Base-by-base conservation (phyloP, 2,797 vertebrate genomes). In the Acipenser ruthenus region DNA sequence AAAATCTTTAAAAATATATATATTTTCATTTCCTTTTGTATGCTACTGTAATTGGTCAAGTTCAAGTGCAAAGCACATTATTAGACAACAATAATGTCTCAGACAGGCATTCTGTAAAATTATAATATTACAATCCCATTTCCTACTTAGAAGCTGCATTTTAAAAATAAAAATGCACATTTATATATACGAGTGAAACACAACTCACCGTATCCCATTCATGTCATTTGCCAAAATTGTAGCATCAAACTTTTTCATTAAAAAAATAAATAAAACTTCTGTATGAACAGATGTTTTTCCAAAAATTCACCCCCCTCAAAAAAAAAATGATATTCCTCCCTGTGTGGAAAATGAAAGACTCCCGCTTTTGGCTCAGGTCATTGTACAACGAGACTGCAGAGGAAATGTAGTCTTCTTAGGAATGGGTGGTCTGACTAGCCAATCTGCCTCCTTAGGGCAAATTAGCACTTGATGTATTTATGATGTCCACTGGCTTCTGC, bases 311-410 rank as follows among this genome's bases (percentile, higher is more conserved):
- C 11, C 37, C 37, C 37, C 37, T 5, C 37, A 18, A 5, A 37
- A 37, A 37, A 37, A 37, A 37, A 5, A 69, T 73, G 79, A 74
- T 81, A 69, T 70, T 64, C 68, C 75, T 71, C 55, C n/a, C 61
- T 55, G 65, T 69, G 56, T 65, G 63, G 73, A 76, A 66, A 67
- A 60, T 62, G 81, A 72, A 77, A 72, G 78, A 74, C 77, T 70
- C 69, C 69, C 61, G 76, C 74, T 76, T 77, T 75, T 66, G 73
- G 37, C 37, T 37, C 37, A 37, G 37, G 37, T 37, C 37, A 37
- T 37, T 37, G 37, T 37, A 37, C 37, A 37, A 37, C 13, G 55
- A 58, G 37, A 11, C 7, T 13, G 55, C 6, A n/a, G 55, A 58
- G 55, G 3, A 58, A 15, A 15, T 11, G 55, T 11, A 37, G 3